phyloP scores from a whole-genome alignment of 2,797 vertebrate species.

The Acanthopagrus latus region DNA sequence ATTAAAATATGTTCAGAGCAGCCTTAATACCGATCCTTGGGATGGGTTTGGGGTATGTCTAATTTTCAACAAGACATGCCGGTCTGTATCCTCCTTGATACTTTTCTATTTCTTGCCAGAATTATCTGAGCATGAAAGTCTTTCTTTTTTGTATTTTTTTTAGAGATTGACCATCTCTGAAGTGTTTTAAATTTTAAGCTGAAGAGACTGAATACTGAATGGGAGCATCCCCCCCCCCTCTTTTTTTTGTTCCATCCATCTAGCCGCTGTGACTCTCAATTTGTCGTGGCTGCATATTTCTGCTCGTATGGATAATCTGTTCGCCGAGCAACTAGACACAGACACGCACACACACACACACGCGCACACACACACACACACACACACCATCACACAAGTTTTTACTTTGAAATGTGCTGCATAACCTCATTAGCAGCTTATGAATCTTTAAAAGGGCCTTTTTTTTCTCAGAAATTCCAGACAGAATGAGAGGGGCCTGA shows the following conservation, averaged over 20 bases:
- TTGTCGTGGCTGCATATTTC: constrained; percentile 35
- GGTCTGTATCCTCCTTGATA: not conserved
- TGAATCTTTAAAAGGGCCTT: constrained; percentile 79
- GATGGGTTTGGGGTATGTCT: not conserved
- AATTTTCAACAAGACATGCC: not conserved
- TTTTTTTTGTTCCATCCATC: constrained; percentile 1
- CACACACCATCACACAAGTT: constrained; percentile 37
- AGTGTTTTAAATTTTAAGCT: constrained; percentile 27
- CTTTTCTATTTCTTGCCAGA: not conserved
- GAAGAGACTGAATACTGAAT: not conserved
- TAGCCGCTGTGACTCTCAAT: constrained; percentile 18
- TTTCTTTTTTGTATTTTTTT: not conserved
- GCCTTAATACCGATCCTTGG: not conserved
- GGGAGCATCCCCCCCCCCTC: not conserved
- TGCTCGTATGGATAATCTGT: constrained; percentile 51
- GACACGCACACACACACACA: constrained; percentile 14
- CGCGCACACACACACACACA: constrained; percentile 10
- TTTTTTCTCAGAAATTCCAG: constrained; percentile 63
- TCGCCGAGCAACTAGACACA: constrained; percentile 26
- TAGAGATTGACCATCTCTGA: constrained; percentile 7
- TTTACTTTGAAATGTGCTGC: constrained; percentile 68
- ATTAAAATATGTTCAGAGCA: not conserved
- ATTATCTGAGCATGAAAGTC: not conserved
- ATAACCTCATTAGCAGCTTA: constrained; percentile 80
- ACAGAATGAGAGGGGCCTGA: constrained; percentile 55